Base-by-base conservation (phyloP, 2,113 vertebrate species). In the Festucalex cinctus region DNA sequence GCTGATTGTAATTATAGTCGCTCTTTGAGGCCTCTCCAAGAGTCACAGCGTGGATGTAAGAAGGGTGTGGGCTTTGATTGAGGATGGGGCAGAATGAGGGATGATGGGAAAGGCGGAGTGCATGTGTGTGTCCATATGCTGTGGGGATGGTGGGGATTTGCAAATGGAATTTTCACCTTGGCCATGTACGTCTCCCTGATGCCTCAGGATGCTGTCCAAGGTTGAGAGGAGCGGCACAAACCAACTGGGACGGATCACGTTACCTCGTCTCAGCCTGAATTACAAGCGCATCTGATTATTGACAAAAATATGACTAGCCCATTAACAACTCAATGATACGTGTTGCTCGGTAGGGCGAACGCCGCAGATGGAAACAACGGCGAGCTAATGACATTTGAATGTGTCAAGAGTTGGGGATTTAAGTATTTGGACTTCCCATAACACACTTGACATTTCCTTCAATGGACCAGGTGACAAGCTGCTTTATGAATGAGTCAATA, bases 121-220 rank as follows among this genome's bases (percentile, higher is more conserved):
- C 69, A 79, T 76, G 76, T 59, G 37, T 68, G 80, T 74, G 78
- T 81, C 87, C 87, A 88, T 89, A 89, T 90, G 88, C 78, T 83
- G 76, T 82, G 74, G 86, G 83, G 82, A 87, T 43, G 28, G 43
- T 72, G 82, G 73, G 73, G 84, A 81, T 79, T 76, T 84, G 70
- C 76, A 77, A 83, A 85, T 84, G 71, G 80, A 81, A 77, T 84
- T 76, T 83, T 86, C 74, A 83, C 75, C 82, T 83, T 75, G 68
- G 74, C 75, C 72, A 74, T 75, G 44, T 78, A 74, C 74, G 44
- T 78, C 61, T 74, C 67, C 72, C 63, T 0, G 22, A 65, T 44
- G 76, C 73, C 70, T 80, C 17, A 26, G 69, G 75, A 83, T 68
- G 70, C 67, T 63, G 53, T 80, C 81, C 83, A 87, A 85, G 73